These are phyloP conservation scores for Acromyrmex echinatior DNA, from an alignment of 1,140 invertebrate species.

Conservation along the genomic window DNA sequence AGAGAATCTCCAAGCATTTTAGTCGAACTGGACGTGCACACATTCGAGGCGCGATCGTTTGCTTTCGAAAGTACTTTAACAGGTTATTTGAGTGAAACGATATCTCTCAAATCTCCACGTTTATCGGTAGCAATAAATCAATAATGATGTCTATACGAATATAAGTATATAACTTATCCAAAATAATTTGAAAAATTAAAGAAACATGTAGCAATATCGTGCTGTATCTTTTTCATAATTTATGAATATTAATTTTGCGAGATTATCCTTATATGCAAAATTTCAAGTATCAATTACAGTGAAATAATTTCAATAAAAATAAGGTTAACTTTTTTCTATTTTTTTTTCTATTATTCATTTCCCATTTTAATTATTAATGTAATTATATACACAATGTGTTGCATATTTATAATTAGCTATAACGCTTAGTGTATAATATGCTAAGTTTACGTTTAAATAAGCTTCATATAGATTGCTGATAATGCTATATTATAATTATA, in stretches of 20 bases:
- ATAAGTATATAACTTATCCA: neutral
- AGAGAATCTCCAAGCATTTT: slow-evolving; percentile 27
- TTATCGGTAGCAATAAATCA: slow-evolving; percentile 39
- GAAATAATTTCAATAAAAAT: neutral
- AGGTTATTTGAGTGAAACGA: slow-evolving; percentile 23
- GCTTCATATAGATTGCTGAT: neutral
- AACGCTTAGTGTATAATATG: neutral
- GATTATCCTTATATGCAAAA: neutral
- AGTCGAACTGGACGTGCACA: slow-evolving; percentile 30
- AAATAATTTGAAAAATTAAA: neutral
- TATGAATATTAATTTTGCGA: slow-evolving; percentile 11
- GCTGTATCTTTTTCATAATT: too few relatives aligned
- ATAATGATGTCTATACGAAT: slow-evolving; percentile 4
- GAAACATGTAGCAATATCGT: too few relatives aligned
- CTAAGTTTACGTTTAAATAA: neutral
- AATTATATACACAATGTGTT: neutral
- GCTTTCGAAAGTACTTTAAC: slow-evolving; percentile 21
- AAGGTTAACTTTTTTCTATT: neutral
- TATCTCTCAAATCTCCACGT: neutral
- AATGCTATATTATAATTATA: slow-evolving; percentile 28
- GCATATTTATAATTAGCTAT: neutral
- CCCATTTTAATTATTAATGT: neutral
- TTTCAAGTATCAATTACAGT: neutral
- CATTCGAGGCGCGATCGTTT: slow-evolving; percentile 40
- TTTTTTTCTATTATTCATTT: neutral